Conservation (phyloP, 2,797 vertebrate species). For the Harpagifer antarcticus region DNA sequence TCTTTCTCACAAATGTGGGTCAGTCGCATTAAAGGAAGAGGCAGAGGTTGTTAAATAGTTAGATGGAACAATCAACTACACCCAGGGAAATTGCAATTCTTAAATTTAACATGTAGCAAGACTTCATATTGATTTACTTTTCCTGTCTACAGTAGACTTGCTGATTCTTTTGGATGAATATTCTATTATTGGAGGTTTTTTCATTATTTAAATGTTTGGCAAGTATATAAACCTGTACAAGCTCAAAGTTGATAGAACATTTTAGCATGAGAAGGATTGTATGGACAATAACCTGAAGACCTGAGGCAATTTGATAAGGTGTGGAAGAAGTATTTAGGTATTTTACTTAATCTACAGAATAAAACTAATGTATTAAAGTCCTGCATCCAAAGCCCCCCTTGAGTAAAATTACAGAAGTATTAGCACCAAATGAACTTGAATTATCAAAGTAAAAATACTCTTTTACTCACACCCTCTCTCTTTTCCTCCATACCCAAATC, state of each 20-base stretch:
- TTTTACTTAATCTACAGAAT: neutral
- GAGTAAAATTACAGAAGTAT: too few species aligned
- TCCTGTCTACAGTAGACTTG: conserved; percentile 1
- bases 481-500: too few species aligned
- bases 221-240: neutral
- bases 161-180: neutral
- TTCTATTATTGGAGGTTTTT: neutral
- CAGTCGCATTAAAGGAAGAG: conserved; percentile 29
- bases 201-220: neutral
- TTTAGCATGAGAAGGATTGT: neutral
- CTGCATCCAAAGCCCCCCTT: too few species aligned
- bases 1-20: conserved; percentile 46
- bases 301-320: neutral
- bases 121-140: neutral
- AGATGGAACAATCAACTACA: conserved; percentile 24
- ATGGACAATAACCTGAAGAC: conserved; percentile 11
- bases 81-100: neutral
- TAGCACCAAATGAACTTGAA: too few species aligned
- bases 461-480: neutral
- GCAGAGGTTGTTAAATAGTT: conserved; percentile 21
- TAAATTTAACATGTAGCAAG: conserved; percentile 1
- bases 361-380: too few species aligned
- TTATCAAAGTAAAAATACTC: neutral
- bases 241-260: conserved; percentile 17
- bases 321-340: neutral